Base-by-base conservation (phyloP, 2,113 vertebrate species). In the Siniperca chuatsi region DNA sequence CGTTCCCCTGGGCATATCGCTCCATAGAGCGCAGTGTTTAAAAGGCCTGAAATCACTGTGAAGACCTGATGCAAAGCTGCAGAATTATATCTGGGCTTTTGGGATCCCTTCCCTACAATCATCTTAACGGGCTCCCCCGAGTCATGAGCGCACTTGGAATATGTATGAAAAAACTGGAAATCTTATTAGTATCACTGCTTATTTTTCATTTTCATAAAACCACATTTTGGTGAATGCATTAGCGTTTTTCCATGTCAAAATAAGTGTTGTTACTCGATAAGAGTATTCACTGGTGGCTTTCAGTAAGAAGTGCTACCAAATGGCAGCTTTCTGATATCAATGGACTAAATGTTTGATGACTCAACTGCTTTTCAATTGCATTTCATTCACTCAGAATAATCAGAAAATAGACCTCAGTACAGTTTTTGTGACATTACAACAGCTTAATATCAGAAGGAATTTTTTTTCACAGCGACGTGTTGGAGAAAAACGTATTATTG, bases 41-140 rank as follows among this genome's bases (percentile, higher is more conserved):
- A 92, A 37, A 92, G n/a, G 82, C 64, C 76, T 87, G 62, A 65
- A 83, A 88, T 90, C 67, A 68, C 75, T 58, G 55, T 79, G 68
- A 77, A 79, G 78, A 81, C 71, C 44, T 71, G 21, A 89, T 52
- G 62, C 74, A 90, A 82, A 85, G 82, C 85, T 78, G 76, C 78
- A 68, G 75, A 83, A 86, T 88, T 87, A 87, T 84, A 86, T 81
- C 76, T 60, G 67, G 55, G 75, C 80, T 84, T 89, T 72, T 79
- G 88, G 84, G 86, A 89, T 87, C 75, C 58, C 60, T 78, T 87
- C 69, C 70, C 80, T 29, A 64, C 57, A 72, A 83, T 87, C 52
- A 67, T 86, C 78, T 89, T 84, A 90, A 82, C 37, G 8, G 62
- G 78, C 48, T 87, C 66, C 78, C 79, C 25, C 1, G 75, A 84